These are phyloP conservation scores for Vespertilio murinus DNA, from an alignment of 2,797 vertebrate species.

Conservation along the genomic window DNA sequence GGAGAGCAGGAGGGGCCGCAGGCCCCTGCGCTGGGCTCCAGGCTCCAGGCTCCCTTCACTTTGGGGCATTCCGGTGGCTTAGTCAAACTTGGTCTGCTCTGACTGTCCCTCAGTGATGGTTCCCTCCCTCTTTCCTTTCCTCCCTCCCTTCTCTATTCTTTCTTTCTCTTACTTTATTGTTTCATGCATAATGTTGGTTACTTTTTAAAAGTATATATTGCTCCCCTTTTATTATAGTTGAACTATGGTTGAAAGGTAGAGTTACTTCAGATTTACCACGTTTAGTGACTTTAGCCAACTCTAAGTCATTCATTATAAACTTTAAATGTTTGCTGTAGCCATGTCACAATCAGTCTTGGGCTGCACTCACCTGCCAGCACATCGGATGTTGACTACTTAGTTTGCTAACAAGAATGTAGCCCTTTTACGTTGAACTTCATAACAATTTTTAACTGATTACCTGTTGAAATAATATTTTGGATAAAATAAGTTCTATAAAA, in stretches of 20 bases:
- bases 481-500: not conserved
- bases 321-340: not conserved
- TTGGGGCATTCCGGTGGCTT: not conserved
- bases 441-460: not conserved
- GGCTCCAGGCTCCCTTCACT: too few species aligned
- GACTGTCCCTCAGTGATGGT: not conserved
- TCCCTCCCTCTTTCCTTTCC: not conserved
- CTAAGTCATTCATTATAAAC: not conserved
- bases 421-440: not conserved
- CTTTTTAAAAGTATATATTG: not conserved
- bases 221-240: not conserved
- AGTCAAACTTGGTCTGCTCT: not conserved
- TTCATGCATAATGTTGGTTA: not conserved
- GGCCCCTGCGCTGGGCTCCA: not conserved
- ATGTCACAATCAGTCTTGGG: accelerated
- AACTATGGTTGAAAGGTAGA: not conserved
- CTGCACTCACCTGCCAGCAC: not conserved
- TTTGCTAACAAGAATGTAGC: not conserved
- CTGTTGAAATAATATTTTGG: not conserved
- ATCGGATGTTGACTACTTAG: not conserved
- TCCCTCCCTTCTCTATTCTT: not conserved
- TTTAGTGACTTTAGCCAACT: not conserved
- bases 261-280: not conserved
- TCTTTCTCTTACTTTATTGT: not conserved
- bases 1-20: too few species aligned